Base-by-base conservation (phyloP, 2,888 invertebrate genomes). In the Doris montereyensis region DNA sequence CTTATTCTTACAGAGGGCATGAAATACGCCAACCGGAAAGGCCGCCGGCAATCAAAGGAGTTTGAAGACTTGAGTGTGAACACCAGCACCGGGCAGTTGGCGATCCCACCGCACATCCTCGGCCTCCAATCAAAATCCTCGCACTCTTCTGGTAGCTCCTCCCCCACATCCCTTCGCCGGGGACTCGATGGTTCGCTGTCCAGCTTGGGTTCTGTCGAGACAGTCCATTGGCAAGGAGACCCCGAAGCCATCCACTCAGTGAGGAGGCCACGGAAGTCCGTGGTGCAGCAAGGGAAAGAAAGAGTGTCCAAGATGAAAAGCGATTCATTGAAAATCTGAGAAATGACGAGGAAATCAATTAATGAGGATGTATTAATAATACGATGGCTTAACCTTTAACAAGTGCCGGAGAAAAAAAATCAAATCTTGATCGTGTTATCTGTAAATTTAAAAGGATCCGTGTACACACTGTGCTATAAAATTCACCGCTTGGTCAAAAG, bases 171-270 rank as follows among this genome's bases (percentile, higher is more conserved):
- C 2, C 79, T 80, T 0, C 73, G 72, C 1, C 71, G 78, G 3
- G 62, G 67, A 24, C 4, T 72, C 10, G 65, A 62, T 24, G 76
- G 65, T 10, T 79, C 80, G 1, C 58, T 52, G 2, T 68, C 80
- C 35, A 81, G 81, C 73, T 35, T 77, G 21, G 78, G 78, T 1
- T 78, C 80, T 17, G 41, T 3, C 17, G 79, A 81, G 8, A 76
- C 72, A 3, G 28, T 62, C 24, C 71, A 74, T 24, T 82, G 82
- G 87, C 76, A 84, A 17, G 87, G 87, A 60, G 84, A 87, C 60
- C 87, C 87, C 62, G 87, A 86, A 78, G 87, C 87, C 0, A 87
- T 86, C 52, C 83, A 85, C 78, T 87, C 88, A 13, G 86, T 87
- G 8, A 78, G 88, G n/a, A 76, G 87, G 21, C 83, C 86, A 10